Evolutionary conservation across 1,140 invertebrate genomes (phyloP), one percentile per base, ranked within the genome.

Genomic region (Drosophila kurseongensis): DNA sequence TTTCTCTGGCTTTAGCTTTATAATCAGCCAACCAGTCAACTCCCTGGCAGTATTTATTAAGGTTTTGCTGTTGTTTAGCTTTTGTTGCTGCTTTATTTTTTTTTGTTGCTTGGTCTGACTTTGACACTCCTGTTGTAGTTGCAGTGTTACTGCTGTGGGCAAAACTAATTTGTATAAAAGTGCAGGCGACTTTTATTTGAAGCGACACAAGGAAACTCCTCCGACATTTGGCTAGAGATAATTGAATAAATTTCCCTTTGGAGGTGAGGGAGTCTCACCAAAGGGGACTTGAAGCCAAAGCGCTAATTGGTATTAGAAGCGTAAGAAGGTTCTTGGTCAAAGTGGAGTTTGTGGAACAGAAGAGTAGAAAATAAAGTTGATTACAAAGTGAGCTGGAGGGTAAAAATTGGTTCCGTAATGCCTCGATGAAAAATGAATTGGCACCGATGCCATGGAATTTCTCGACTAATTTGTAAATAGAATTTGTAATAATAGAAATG

Each of bases 121-220:
- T 40, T 75, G 35, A 60, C 71, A 57, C 61, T 75, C 58, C 29
- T 40, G 60, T 18, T 65, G 65, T 68, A 63, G 77, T 73, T 61
- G 44, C 45, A 14, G 16, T 47, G 45, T 14, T 29, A 38, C 35
- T 47, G 65, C 60, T 75, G 63, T 62, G 69, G 66, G 75, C 52
- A 72, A 61, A 78, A 82, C 66, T 82, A 88, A 86, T 86, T 86
- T 86, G 82, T 88, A 65, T 88, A 75, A 86, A 86, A 88, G 79
- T 82, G 79, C 79, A 73, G 71, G 63, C 74, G 82, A 86, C 75
- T 82, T 86, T 88, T 86, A 88, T 86, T 88, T 65, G 83, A 78
- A 59, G 66, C 48, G 83, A 88, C 82, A 58, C 45, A 62, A 50
- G 50, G 55, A 59, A 63, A 57, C 45, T 59, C 16, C 59, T 45